Conservation (phyloP, 2,888 invertebrate genomes). For the Patella pellucida region DNA sequence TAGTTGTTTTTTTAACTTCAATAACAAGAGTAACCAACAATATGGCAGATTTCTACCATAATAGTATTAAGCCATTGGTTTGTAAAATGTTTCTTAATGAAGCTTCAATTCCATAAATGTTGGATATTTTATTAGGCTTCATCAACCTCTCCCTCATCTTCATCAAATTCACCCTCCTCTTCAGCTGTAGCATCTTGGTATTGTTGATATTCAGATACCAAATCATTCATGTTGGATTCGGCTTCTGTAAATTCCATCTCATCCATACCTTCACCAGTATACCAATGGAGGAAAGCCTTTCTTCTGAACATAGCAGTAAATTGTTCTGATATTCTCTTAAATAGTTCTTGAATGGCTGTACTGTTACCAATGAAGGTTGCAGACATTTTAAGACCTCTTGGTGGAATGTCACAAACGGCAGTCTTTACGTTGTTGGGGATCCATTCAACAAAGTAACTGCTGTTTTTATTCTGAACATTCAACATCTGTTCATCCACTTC, state of each 20-base stretch:
- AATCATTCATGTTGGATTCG: constrained; percentile 8
- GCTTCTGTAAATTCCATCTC: constrained; percentile 10
- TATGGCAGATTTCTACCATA: too few species aligned
- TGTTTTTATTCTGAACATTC: constrained; percentile 11
- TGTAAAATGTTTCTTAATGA: too few species aligned
- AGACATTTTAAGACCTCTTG: constrained; percentile 5
- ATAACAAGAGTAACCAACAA: too few species aligned
- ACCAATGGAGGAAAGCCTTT: constrained; percentile 11
- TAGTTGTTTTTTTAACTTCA: too few species aligned
- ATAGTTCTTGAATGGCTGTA: background rate
- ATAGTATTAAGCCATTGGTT: too few species aligned
- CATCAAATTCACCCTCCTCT: constrained; percentile 6
- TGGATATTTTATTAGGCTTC: background rate
- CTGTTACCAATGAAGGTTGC: constrained; percentile 7
- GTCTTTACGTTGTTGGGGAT: constrained; percentile 4
- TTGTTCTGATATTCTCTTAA: constrained; percentile 4
- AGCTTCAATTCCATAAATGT: too few species aligned
- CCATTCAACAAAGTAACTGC: constrained; percentile 10
- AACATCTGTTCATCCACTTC: background rate
- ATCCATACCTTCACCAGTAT: constrained; percentile 12
- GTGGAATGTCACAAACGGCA: constrained; percentile 6
- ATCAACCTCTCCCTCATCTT: background rate
- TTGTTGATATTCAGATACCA: constrained; percentile 10
- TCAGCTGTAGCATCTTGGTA: constrained; percentile 11
- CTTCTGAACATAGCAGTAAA: constrained; percentile 7